Base-by-base conservation (phyloP, 1,140 invertebrate species). In the Apis florea region DNA sequence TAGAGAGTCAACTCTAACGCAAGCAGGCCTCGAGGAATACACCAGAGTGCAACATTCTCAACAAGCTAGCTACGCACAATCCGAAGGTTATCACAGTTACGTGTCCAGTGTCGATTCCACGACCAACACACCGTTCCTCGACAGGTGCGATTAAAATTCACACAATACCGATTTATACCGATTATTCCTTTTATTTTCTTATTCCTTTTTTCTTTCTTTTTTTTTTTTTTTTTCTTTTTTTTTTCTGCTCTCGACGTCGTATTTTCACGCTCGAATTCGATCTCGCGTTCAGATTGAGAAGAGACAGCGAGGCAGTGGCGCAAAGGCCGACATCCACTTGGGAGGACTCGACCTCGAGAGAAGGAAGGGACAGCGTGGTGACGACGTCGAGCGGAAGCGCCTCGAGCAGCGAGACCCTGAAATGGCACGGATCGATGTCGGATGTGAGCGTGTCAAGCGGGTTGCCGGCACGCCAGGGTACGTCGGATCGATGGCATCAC, bases 1-100 rank as follows among this genome's bases (percentile, higher is more conserved):
- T 61, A 90, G 89, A 51, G 93, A 93, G 67, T 92, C 89, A 1
- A 83, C 91, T 19, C 79, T 95, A 54, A 96, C 96, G 3, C 95
- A 96, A 92, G 95, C 95, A 12, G 96, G 96, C 73, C 92, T 97
- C 6, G 96, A 97, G 83, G 95, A 96, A 80, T 97, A 97, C 88
- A 95, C 95, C 19, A 94, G 95, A 82, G 95, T 95, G 81, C 95
- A 96, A 69, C 96, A 97, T 87, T 96, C 96, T 81, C 96, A 96
- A 86, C 96, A 96, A 88, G 94, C 95, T 11, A 96, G 96, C 59
- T 97, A 97, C 92, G 96, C 96, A 21, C 96, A 97, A 84, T 96
- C 96, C 40, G 96, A 97, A 93, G 96, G 96, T 19, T 97, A 97
- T 90, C 96, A 97, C 89, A 97, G 96, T 91, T 97, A 96, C 91